Evolutionary conservation across 2,113 vertebrate species (phyloP), one percentile per base, ranked within the genome.

Genomic region (Motacilla alba): DNA sequence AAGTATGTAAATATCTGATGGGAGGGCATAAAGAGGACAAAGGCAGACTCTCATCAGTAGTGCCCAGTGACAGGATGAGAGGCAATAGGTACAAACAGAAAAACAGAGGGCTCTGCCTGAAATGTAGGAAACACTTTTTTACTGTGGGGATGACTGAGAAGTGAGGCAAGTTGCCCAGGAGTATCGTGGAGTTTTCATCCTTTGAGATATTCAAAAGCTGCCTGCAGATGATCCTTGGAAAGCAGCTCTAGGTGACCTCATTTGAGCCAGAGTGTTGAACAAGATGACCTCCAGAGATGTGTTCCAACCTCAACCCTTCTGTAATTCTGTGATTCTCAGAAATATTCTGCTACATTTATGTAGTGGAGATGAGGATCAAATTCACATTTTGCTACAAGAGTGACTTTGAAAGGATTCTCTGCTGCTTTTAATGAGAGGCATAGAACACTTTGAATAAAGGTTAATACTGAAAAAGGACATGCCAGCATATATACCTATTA

Each of bases 221-320:
- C 15, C 49, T 31, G 28, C 11, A 31, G 6, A 3, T 20, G 5
- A 15, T 62, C 33, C 16, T 68, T 62, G 33, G 23, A 41, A 85
- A 68, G 6, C 13, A 43, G 18, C 19, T 80, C 11, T 55, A 43
- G 10, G 12, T 67, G 47, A 26, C 17, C 17, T 4, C 50, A 13
- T 10, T 3, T 83, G 41, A 83, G 21, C 15, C 2, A 6, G 0
- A 0, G 2, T 39, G 5, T 13, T 77, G 50, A 20, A 73, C 24
- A 63, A 75, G 23, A 27, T 37, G 11, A 68, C 9, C 5, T 63
- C 13, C 27, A 46, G 23, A 62, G 9, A 5, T 2, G 0, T 16
- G 15, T 77, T 87, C 77, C 24, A 59, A 63, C 11, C 3, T 78
- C 73, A 84, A 31, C 2, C 8, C 19, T 59, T 73, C 33, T 83